phyloP scores from a whole-genome alignment of 2,888 invertebrate species.

The Aricia artaxerxes region DNA sequence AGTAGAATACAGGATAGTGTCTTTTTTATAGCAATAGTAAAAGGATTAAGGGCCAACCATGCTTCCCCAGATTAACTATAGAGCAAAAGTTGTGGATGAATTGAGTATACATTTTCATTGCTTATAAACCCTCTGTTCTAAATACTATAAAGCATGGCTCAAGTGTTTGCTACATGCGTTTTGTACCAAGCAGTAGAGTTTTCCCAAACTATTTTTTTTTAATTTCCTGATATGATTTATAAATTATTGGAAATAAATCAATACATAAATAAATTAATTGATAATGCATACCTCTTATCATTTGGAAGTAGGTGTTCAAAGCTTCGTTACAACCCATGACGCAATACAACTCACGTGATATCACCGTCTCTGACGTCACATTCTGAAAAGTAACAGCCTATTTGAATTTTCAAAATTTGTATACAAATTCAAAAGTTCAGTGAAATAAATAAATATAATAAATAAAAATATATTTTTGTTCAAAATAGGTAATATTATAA shows the following conservation, averaged over 20 bases:
- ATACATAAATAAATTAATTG: background rate
- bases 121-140: background rate
- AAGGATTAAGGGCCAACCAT: background rate
- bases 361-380: conserved; percentile 84
- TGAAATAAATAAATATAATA: no score
- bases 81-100: background rate
- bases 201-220: no score
- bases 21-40: background rate
- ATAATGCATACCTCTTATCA: conserved; percentile 81
- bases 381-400: conserved; percentile 80
- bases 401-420: background rate
- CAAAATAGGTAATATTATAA: no score
- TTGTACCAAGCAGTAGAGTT: background rate
- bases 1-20: background rate
- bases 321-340: conserved; percentile 92
- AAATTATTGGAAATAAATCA: background rate
- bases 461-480: no score
- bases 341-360: conserved; percentile 87
- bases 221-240: background rate
- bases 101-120: background rate
- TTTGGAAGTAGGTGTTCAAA: conserved; percentile 86
- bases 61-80: background rate
- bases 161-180: background rate
- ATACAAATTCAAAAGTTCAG: no score
- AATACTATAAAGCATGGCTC: background rate